A percentile compares a stretch with the other conserved stretches of the same genome.
These are phyloP conservation scores for Amblyopsis rosae DNA, from an alignment of 2,113 vertebrate genomes.

Conservation along the genomic window DNA sequence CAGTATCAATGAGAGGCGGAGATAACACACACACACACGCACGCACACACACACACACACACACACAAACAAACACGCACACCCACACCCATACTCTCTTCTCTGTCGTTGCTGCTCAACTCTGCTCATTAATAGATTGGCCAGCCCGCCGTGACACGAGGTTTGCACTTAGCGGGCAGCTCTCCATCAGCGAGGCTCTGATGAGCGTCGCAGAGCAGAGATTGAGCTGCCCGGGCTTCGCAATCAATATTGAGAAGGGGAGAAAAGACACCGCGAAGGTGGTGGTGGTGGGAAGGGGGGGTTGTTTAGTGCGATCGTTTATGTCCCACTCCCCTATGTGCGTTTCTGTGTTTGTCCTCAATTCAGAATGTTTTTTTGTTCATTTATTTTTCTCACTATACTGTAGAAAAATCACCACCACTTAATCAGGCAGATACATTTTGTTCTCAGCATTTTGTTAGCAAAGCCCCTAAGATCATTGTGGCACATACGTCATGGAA, in stretches of 20 bases:
- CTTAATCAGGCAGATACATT: too few species aligned
- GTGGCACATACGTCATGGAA: background rate
- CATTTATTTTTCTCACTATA: too few species aligned
- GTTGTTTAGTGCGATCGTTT: conserved; percentile 8
- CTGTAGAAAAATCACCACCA: too few species aligned
- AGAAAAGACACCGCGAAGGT: background rate
- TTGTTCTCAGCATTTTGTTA: too few species aligned
- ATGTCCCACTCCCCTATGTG: background rate
- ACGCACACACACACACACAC: too few species aligned
- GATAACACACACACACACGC: too few species aligned
- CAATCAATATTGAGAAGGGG: conserved; percentile 12
- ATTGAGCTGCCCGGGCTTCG: conserved; percentile 12
- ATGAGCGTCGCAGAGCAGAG: conserved; percentile 5
- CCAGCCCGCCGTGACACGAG: background rate
- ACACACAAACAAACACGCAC: too few species aligned
- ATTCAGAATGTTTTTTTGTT: background rate
- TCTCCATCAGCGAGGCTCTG: conserved; percentile 13
- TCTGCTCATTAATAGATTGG: conserved; percentile 26
- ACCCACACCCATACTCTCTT: too few species aligned
- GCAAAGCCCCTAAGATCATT: too few species aligned
- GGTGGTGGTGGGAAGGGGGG: too few species aligned
- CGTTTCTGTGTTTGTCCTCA: background rate
- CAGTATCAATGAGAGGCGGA: too few species aligned
- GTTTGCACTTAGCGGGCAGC: background rate
- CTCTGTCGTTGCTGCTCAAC: background rate